Base-by-base conservation (phyloP, 2,888 invertebrate genomes). In the Malachius bipustulatus region DNA sequence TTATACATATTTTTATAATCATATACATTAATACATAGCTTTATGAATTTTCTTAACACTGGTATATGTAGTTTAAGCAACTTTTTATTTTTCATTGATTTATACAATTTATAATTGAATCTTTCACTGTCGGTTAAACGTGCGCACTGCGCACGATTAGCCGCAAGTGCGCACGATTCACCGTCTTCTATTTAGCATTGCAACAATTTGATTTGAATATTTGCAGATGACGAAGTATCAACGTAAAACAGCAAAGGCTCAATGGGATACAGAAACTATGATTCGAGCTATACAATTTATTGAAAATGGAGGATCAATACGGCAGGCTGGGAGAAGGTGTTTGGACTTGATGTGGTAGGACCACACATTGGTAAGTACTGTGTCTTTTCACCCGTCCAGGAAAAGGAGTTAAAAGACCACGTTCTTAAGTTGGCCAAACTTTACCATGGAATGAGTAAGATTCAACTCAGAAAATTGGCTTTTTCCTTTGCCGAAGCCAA, bases 381-480 rank as follows among this genome's bases (percentile, higher is more conserved):
- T 8, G 24, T 34, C 24, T 8, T 19, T 19, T 19, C 24, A 6
- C 24, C 24, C n/a, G n/a, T n/a, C n/a, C n/a, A 19, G n/a, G 24
- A 19, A 19, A 19, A 19, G 6, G 6, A 19, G 24, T 19, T 19
- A n/a, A 19, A n/a, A 19, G 24, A n/a, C 24, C 24, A 19, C n/a
- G n/a, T 19, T 19, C 24, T 19, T n/a, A 19, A 19, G 24, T n/a
- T 19, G n/a, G 35, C 16, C 12, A 37, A 35, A 37, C 36, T 30
- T 10, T 38, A 13, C 27, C 34, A 35, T 8, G 35, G 35, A 14
- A 29, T 38, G 14, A 35, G 34, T 30, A 24, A 28, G 16, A 15
- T 36, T 35, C 30, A 38, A 35, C 34, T 28, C 30, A 38, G 35
- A 11, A 38, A 35, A 35, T 15, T 38, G 19, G 30, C 38, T 8